Evolutionary conservation across 2,797 vertebrate genomes (phyloP), one percentile per base, ranked within the genome.

Genomic region (Malacoraja senta): DNA sequence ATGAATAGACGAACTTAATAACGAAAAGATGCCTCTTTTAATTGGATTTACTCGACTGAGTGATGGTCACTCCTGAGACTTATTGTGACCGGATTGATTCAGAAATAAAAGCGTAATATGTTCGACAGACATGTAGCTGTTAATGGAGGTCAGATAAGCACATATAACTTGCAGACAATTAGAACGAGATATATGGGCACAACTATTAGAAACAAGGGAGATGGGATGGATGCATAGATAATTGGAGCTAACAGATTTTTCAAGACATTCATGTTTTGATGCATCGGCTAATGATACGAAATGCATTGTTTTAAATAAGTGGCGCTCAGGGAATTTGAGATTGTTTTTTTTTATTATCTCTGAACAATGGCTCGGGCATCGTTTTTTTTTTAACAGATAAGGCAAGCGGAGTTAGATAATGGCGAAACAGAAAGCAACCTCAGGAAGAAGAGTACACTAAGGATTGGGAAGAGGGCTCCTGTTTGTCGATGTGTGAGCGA

Each of bases 201-300:
- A 53, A 83, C 53, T 53, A 53, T 53, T 83, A 53, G 61, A 32
- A 32, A 32, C 83, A 65, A 86, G 12, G 21, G 38, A n/a, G 38
- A 13, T 76, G 58, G 44, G 71, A 92, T 76, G 44, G 38, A 76
- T 72, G 90, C 44, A 29, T 53, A 92, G 90, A 53, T 74, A 76
- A 92, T 92, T 58, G 71, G 38, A 88, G 71, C 74, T 74, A 53
- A 92, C 72, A 74, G 35, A 53, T 92, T 92, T 53, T 92, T 88
- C 26, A 72, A 58, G 71, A 15, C 38, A 17, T 92, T 29, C 38
- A 24, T n/a, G 0, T 29, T 35, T 35, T 72, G 90, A 44, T 74
- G 26, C 26, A 92, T 74, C 38, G 90, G 44, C 9, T 4, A 29
- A 53, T 53, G 44, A 92, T 92, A 29, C 61, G 29, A 32, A 88